Percentiles rank a stretch among this genome's conserved stretches.
These are phyloP conservation scores for Cybosia mesomella DNA, from an alignment of 2,888 invertebrate genomes.

Conservation along the genomic window DNA sequence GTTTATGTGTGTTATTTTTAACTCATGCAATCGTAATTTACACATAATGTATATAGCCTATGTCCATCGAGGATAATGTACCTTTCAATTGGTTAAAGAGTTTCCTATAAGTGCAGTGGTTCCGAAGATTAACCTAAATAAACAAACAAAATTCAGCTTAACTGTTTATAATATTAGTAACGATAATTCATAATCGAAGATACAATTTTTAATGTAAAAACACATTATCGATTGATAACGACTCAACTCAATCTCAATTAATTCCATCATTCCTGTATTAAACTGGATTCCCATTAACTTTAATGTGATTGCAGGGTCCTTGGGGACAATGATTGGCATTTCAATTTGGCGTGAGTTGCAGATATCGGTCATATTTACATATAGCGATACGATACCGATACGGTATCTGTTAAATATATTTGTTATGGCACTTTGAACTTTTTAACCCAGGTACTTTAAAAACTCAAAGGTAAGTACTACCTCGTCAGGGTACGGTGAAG, in stretches of 20 bases:
- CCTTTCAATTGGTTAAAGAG: too few species aligned
- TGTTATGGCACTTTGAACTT: background rate
- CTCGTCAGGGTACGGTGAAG: too few species aligned
- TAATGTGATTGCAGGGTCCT: conserved; percentile 12
- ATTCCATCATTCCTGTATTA: background rate
- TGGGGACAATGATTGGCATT: conserved; percentile 72
- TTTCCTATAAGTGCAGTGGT: too few species aligned
- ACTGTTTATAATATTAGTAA: too few species aligned
- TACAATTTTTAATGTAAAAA: background rate
- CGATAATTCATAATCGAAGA: too few species aligned
- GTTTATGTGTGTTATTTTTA: too few species aligned
- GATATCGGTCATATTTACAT: conserved; percentile 49
- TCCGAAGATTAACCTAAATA: too few species aligned
- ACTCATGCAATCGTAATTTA: too few species aligned
- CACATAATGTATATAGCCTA: too few species aligned
- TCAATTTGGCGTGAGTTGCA: conserved; percentile 67
- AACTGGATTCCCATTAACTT: conserved; percentile 17
- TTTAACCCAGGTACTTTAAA: background rate
- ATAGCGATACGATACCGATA: background rate
- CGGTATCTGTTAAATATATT: background rate
- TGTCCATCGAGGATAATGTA: too few species aligned
- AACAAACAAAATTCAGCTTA: too few species aligned
- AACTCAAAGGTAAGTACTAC: too few species aligned
- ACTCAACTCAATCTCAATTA: background rate
- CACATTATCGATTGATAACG: background rate